Percentiles rank a stretch among this genome's conserved stretches.
Evolutionary conservation across 1,140 invertebrate species (phyloP).

Genomic region (Goniozus legneri): DNA sequence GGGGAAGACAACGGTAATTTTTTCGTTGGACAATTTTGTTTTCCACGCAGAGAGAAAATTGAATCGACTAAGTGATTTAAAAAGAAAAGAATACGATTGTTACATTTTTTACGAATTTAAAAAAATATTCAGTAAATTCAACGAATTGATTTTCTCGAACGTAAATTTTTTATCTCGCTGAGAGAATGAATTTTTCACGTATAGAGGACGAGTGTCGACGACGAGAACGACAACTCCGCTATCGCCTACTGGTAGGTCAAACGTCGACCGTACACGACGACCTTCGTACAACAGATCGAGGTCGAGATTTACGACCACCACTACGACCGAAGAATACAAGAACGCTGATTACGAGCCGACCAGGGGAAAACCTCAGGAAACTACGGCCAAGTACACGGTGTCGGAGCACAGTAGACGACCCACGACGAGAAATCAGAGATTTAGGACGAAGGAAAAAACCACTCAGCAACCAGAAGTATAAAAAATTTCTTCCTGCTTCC

Average conservation of each 20-base stretch:
- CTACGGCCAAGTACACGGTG: conserved; percentile 32
- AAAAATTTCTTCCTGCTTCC: no score
- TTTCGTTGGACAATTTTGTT: background rate
- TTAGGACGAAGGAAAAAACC: conserved; percentile 22
- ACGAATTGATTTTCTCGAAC: no score
- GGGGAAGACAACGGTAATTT: conserved; percentile 35
- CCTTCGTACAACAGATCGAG: conserved; percentile 40
- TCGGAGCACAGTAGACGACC: conserved; percentile 31
- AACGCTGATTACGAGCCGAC: conserved; percentile 43
- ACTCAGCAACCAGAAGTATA: conserved; percentile 21
- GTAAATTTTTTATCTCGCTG: no score
- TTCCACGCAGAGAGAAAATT: no score
- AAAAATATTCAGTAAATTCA: no score
- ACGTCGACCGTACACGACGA: conserved; percentile 34
- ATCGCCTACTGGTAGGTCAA: conserved; percentile 19
- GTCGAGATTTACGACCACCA: conserved; percentile 37
- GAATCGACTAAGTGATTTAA: no score
- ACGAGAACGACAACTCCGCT: conserved; percentile 28
- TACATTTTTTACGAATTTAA: no score
- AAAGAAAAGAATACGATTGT: no score
- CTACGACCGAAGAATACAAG: conserved; percentile 40
- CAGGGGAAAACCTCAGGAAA: conserved; percentile 32
- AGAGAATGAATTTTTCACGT: conserved; percentile 2
- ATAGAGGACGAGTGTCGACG: conserved; percentile 32
- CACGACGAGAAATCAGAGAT: conserved; percentile 27